Conservation (phyloP, 2,888 invertebrate genomes). For the Drosophila aldrichi region DNA sequence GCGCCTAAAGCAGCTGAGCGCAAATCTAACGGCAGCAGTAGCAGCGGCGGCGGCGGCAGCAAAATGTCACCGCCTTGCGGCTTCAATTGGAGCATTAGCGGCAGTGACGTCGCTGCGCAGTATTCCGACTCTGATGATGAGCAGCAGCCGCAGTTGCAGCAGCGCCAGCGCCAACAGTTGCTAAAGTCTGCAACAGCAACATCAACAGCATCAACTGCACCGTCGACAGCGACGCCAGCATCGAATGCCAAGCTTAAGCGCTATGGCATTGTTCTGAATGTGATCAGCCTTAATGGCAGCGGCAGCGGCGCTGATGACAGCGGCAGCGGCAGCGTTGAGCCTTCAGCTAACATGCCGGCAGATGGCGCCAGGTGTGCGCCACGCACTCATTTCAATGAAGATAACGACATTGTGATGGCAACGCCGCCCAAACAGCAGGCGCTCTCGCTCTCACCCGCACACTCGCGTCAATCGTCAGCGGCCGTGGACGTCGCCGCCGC, state of each 20-base stretch:
- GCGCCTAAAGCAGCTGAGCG: slow-evolving; percentile 9
- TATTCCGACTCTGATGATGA: slow-evolving; percentile 81
- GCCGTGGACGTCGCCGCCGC: slow-evolving; percentile 17
- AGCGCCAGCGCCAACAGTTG: slow-evolving; percentile 56
- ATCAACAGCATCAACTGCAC: slow-evolving; percentile 29
- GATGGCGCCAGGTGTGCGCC: slow-evolving; percentile 61
- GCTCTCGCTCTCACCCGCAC: slow-evolving; percentile 47
- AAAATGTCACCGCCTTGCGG: slow-evolving; percentile 84
- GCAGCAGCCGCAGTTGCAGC: slow-evolving; percentile 63
- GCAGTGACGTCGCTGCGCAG: slow-evolving; percentile 73
- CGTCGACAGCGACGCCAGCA: slow-evolving; percentile 26
- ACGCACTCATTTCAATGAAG: slow-evolving; percentile 74
- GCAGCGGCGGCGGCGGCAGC: slow-evolving; percentile 19
- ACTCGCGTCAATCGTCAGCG: slow-evolving; percentile 46
- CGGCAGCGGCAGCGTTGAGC: slow-evolving; percentile 11
- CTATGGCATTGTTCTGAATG: slow-evolving; percentile 84
- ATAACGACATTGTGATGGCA: slow-evolving; percentile 77
- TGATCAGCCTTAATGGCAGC: slow-evolving; percentile 79
- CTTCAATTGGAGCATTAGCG: slow-evolving; percentile 84
- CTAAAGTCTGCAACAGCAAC: slow-evolving; percentile 39
- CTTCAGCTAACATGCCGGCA: slow-evolving; percentile 18
- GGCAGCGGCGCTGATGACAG: slow-evolving; percentile 12
- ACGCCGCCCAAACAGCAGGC: slow-evolving; percentile 72
- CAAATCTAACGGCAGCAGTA: slow-evolving; percentile 22
- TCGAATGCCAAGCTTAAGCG: slow-evolving; percentile 82